Evolutionary conservation across 2,888 invertebrate genomes (phyloP), one percentile per base, ranked within the genome.

Genomic region (Villa cingulata): DNA sequence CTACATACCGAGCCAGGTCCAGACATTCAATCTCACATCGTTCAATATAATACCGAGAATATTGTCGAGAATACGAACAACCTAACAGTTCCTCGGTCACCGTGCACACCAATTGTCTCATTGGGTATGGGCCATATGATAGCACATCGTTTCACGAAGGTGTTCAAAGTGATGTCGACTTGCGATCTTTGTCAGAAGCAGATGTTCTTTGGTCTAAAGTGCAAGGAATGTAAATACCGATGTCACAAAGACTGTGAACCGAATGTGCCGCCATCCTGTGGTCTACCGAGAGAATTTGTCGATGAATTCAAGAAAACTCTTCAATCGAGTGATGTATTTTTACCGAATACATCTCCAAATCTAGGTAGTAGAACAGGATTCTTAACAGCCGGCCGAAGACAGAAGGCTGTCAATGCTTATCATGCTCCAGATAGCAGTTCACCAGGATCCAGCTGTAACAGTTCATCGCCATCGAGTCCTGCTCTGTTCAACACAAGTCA

Each of bases 381-480:
- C 48, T 20, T 54, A 41, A 47, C 51, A 47, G 45, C 51, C 14
- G 39, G 56, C 43, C 17, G 49, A 37, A 42, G 57, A 42, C 32
- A 56, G 58, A 51, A 60, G 57, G 56, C 59, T 57, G 27, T 44
- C 5, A 36, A 16, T 36, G 20, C 49, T 40, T 54, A 53, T 50
- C 51, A 71, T 55, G 74, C 80, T 43, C 85, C 82, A 20, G 90
- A 91, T 70, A 89, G 88, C 55, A 88, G 90, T 68, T 92, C 92
- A 38, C 91, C 87, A 65, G 89, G 91, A 47, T 94, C 94, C 47
- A 94, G 92, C 67, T 94, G 92, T 73, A 94, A 92, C 71, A 92
- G 91, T 66, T 94, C 94, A 49, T 90, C 92, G 52, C 94, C 95
- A 53, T 94, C 94, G 57, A 92, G 91, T 63, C 95, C 96, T 43